A percentile compares a stretch with the other conserved stretches of the same genome.
Conservation (phyloP, 2,113 vertebrate species). For the Athene noctua region DNA sequence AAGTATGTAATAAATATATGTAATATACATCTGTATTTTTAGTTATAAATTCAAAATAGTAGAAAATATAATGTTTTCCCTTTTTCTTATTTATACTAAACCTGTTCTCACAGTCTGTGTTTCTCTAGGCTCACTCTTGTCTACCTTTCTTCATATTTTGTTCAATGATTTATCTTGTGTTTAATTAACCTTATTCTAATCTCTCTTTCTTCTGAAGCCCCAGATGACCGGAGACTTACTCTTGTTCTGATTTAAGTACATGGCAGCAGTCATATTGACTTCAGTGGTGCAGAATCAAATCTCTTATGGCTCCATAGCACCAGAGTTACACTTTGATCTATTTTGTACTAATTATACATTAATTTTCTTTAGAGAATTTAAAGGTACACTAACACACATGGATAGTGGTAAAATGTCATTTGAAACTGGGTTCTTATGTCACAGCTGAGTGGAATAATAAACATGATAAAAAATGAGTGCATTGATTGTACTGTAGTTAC, state of each 20-base stretch:
- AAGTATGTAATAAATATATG: not conserved
- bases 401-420: not conserved
- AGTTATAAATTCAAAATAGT: not conserved
- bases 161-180: not conserved
- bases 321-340: not conserved
- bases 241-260: not conserved
- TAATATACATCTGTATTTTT: not conserved
- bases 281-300: not conserved
- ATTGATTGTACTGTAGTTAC: not conserved
- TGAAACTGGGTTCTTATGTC: not conserved
- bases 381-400: not conserved
- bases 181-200: conserved; percentile 35
- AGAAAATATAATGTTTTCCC: not conserved
- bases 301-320: not conserved
- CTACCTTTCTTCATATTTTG: not conserved
- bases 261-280: not conserved
- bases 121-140: not conserved
- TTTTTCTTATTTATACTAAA: not conserved
- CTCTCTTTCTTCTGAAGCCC: not conserved
- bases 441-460: not conserved
- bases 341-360: not conserved
- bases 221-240: not conserved
- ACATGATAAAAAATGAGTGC: not conserved
- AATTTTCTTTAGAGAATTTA: not conserved
- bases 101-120: not conserved